Evolutionary conservation across 2,888 invertebrate genomes (phyloP).

Genomic region (Pseudanteris insignis): DNA sequence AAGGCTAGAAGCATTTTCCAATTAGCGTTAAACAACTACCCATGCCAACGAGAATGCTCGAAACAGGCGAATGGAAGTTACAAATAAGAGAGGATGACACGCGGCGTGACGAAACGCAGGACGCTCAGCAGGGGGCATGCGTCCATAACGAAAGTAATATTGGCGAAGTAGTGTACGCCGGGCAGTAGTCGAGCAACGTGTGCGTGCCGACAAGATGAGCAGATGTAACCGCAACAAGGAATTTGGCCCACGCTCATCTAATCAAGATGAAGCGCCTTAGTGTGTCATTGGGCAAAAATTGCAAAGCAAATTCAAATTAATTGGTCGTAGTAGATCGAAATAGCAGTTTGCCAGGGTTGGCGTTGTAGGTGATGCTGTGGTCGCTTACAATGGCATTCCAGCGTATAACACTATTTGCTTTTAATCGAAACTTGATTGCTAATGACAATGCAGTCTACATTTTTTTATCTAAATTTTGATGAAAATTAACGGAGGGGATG

Average conservation of each 20-base stretch:
- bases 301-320: conserved; percentile 5
- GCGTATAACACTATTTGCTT: too few relatives aligned
- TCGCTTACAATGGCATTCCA: too few relatives aligned
- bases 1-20: conserved; percentile 58
- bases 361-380: too few relatives aligned
- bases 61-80: conserved; percentile 29
- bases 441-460: too few relatives aligned
- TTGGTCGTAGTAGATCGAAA: too few relatives aligned
- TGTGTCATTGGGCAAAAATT: conserved; percentile 7
- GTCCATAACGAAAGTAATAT: conserved; percentile 53
- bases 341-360: too few relatives aligned
- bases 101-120: conserved; percentile 16
- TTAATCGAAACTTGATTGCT: too few relatives aligned
- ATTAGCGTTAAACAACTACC: conserved; percentile 63
- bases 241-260: conserved; percentile 17
- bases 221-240: conserved; percentile 15
- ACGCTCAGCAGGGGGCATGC: conserved; percentile 13
- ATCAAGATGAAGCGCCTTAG: conserved; percentile 12
- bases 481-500: too few relatives aligned
- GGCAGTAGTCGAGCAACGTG: conserved; percentile 15
- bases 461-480: too few relatives aligned
- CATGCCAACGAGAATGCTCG: conserved; percentile 44
- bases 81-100: conserved; percentile 20
- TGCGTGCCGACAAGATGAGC: conserved; percentile 21
- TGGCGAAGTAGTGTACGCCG: conserved; percentile 38